Conservation (phyloP, 2,888 invertebrate species). For the Dynastes grantii region DNA sequence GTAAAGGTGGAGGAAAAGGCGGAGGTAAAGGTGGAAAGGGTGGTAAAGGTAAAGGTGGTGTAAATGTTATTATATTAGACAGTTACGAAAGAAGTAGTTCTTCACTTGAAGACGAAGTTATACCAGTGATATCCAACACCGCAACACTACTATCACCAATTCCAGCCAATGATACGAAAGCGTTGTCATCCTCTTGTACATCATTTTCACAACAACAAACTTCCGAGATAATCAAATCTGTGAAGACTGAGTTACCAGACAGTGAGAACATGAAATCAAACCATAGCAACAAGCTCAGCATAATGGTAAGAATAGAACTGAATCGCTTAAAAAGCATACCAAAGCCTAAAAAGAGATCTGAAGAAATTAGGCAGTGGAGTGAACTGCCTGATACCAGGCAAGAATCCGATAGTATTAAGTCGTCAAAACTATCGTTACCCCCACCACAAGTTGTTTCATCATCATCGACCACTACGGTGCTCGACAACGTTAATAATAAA, state of each 20-base stretch:
- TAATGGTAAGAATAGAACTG: slow-evolving; percentile 68
- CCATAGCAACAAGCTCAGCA: slow-evolving; percentile 52
- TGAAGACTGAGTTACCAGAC: slow-evolving; percentile 70
- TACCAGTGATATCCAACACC: slow-evolving; percentile 61
- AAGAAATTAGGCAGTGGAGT: slow-evolving; percentile 72
- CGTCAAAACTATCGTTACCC: slow-evolving; percentile 35
- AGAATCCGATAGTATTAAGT: slow-evolving; percentile 50
- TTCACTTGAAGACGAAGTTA: slow-evolving; percentile 68
- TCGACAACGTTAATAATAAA: slow-evolving; percentile 42
- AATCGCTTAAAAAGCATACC: slow-evolving; percentile 63
- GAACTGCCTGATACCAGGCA: slow-evolving; percentile 72
- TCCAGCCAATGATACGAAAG: slow-evolving; percentile 59
- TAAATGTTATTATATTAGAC: slow-evolving; percentile 77
- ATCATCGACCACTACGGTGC: slow-evolving; percentile 39
- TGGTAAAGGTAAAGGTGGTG: slow-evolving; percentile 80
- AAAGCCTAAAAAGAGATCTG: slow-evolving; percentile 63
- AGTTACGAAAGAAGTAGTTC: slow-evolving; percentile 71
- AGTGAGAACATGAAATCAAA: slow-evolving; percentile 53
- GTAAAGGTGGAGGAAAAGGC: slow-evolving; percentile 81
- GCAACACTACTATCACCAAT: slow-evolving; percentile 64
- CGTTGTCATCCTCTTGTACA: slow-evolving; percentile 36
- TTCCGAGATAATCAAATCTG: slow-evolving; percentile 62
- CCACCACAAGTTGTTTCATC: slow-evolving; percentile 24
- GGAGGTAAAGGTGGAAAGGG: slow-evolving; percentile 78
- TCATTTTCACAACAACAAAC: slow-evolving; percentile 31